A percentile compares a stretch with the other conserved stretches of the same genome.
Conservation (phyloP, 2,797 vertebrate species). For the Tapirus indicus region DNA sequence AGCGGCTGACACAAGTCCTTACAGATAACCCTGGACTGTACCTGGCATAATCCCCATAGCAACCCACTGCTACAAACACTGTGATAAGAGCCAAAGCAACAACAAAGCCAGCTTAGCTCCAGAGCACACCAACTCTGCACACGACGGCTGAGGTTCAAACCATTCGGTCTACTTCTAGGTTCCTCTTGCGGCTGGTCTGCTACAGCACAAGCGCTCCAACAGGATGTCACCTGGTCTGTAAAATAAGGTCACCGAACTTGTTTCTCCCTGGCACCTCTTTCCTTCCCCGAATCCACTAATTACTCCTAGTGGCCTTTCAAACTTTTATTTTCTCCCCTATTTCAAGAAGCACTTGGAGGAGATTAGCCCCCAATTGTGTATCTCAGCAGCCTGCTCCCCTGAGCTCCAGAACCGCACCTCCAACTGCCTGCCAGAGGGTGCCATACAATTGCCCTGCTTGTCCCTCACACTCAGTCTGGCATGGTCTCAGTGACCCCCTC, state of each 20-base stretch:
- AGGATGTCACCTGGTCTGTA: background rate
- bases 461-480: background rate
- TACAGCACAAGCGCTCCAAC: fast-evolving
- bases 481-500: fast-evolving
- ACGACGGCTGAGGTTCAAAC: background rate
- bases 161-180: fast-evolving
- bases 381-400: background rate
- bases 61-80: background rate
- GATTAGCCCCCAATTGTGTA: background rate
- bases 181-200: background rate
- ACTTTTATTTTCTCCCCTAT: background rate
- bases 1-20: background rate
- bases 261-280: background rate
- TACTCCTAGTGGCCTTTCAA: background rate
- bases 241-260: fast-evolving
- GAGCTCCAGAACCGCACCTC: fast-evolving
- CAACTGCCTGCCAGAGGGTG: fast-evolving
- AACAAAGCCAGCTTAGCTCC: background rate
- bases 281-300: background rate
- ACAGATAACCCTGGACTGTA: background rate
- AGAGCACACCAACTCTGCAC: background rate
- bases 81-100: background rate
- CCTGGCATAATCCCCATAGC: background rate
- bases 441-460: fast-evolving
- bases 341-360: background rate